Conservation (phyloP, 2,113 vertebrate species). For the Platichthys stellatus region DNA sequence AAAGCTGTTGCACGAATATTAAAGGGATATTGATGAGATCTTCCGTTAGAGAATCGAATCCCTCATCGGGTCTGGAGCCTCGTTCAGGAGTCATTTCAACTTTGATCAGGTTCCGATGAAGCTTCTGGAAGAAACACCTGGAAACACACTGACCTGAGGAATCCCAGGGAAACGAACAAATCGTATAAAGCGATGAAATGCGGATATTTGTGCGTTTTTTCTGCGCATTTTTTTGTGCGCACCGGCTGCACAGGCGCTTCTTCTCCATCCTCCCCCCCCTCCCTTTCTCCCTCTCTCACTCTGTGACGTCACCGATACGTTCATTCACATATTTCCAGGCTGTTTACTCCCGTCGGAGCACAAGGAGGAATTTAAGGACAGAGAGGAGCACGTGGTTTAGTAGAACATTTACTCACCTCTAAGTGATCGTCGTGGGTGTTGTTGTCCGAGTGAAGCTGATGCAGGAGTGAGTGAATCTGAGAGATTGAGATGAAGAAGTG, state of each 20-base stretch:
- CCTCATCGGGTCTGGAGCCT: neutral
- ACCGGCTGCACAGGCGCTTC: slow-evolving; percentile 42
- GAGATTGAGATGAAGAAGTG: neutral
- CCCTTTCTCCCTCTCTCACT: slow-evolving; percentile 6
- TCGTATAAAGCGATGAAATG: neutral
- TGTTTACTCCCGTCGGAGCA: slow-evolving; percentile 29
- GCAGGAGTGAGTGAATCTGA: no score
- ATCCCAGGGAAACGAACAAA: neutral
- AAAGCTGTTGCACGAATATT: neutral
- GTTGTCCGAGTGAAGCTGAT: neutral
- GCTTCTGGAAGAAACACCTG: neutral
- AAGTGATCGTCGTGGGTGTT: no score
- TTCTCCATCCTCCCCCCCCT: slow-evolving; percentile 13
- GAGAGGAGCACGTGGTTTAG: neutral
- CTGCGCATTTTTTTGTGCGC: slow-evolving; percentile 45
- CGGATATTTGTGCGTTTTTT: slow-evolving; percentile 21
- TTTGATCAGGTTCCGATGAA: neutral
- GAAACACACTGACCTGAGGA: slow-evolving; percentile 19
- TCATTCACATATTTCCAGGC: slow-evolving; percentile 56
- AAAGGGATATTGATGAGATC: neutral
- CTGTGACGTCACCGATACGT: slow-evolving; percentile 70
- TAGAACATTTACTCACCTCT: neutral
- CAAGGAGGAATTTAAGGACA: neutral
- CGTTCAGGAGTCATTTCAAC: neutral
- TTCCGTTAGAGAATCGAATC: neutral